These are phyloP conservation scores for Oryzias javanicus DNA, from an alignment of 2,113 vertebrate genomes.

Conservation along the genomic window DNA sequence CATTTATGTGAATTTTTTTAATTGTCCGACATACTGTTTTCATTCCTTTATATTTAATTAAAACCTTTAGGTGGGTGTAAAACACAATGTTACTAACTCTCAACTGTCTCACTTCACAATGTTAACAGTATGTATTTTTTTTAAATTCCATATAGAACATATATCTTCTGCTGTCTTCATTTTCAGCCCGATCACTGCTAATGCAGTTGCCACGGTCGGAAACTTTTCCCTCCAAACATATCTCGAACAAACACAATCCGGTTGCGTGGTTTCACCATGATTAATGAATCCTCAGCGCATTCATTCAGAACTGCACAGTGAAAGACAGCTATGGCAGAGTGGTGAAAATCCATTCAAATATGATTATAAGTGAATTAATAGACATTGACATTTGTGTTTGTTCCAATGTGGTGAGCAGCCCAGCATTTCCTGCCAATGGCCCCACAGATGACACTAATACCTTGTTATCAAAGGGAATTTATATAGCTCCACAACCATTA, in stretches of 20 bases:
- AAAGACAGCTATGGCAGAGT: conserved; percentile 53
- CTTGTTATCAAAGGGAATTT: conserved; percentile 73
- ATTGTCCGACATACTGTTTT: too few relatives aligned
- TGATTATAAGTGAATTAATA: conserved; percentile 72
- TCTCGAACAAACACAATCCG: conserved; percentile 36
- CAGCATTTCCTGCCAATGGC: conserved; percentile 64
- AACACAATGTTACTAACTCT: too few relatives aligned
- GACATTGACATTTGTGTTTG: conserved; percentile 70
- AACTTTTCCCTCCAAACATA: conserved; percentile 46
- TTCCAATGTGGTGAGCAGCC: conserved; percentile 66
- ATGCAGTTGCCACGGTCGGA: conserved; percentile 30
- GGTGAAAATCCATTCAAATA: conserved; percentile 69
- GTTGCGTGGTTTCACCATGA: conserved; percentile 49
- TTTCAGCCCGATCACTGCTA: conserved; percentile 26
- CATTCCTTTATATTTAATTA: too few relatives aligned
- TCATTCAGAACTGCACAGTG: conserved; percentile 51
- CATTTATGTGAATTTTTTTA: too few relatives aligned
- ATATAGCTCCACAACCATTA: conserved; percentile 59
- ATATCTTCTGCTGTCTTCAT: conserved; percentile 10
- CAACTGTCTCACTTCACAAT: not conserved
- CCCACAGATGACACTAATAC: conserved; percentile 69
- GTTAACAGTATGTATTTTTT: not conserved
- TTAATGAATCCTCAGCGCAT: conserved; percentile 46
- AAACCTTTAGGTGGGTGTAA: too few relatives aligned
- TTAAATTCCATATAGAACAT: not conserved